Evolutionary conservation across 1,140 invertebrate genomes (phyloP).

Genomic region (Pinna nobilis): DNA sequence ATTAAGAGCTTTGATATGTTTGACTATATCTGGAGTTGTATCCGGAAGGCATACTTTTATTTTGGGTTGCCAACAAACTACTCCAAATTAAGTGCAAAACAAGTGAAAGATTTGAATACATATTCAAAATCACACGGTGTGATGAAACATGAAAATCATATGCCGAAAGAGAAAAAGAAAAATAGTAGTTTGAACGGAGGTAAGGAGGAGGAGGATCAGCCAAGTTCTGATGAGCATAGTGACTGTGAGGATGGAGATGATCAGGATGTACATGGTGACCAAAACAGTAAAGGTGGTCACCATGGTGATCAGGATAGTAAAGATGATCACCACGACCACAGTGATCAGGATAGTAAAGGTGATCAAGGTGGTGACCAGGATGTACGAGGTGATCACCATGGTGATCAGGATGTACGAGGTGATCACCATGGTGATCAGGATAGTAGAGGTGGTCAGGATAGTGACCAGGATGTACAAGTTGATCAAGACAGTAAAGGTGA

Average conservation of each 20-base stretch:
- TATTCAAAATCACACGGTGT: neutral
- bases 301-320: neutral
- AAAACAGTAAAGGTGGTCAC: neutral
- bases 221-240: conserved; percentile 4
- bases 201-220: neutral
- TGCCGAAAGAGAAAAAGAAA: conserved; percentile 25
- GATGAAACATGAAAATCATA: conserved; percentile 1
- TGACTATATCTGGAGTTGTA: conserved; percentile 75
- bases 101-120: conserved; percentile 12
- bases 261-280: neutral
- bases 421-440: no score
- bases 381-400: no score
- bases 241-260: conserved; percentile 3
- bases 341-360: neutral
- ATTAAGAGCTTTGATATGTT: conserved; percentile 73
- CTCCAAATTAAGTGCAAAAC: neutral
- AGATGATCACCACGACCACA: neutral
- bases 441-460: no score
- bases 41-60: conserved; percentile 75
- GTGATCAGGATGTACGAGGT: no score
- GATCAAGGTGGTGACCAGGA: neutral
- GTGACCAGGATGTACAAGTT: no score
- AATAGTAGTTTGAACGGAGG: neutral
- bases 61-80: conserved; percentile 74
- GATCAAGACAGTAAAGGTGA: no score